phyloP scores from a whole-genome alignment of 2,113 vertebrate genomes.

The Gallinago media region DNA sequence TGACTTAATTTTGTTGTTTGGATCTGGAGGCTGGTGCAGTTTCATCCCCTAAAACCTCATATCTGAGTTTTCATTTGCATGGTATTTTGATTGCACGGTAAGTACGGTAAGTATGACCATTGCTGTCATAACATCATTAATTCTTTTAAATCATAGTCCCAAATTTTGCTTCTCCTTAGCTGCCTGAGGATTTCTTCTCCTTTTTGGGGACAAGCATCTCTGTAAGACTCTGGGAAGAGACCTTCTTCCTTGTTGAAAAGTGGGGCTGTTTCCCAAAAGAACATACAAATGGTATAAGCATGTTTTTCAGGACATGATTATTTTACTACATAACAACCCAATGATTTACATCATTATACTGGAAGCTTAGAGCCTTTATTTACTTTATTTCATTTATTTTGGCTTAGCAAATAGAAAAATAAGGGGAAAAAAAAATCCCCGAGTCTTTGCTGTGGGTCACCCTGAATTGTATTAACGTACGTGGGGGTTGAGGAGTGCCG shows the following conservation, averaged over 20 bases:
- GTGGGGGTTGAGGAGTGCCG: not conserved
- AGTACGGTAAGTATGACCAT: too few relatives aligned
- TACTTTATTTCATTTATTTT: not conserved
- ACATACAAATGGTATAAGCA: not conserved
- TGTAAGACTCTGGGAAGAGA: not conserved
- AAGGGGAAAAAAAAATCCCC: rapidly evolving
- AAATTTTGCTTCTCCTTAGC: not conserved
- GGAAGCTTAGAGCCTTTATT: not conserved
- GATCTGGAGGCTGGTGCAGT: not conserved
- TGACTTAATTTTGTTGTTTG: not conserved
- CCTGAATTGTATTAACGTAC: not conserved
- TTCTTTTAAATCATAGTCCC: not conserved
- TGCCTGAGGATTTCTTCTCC: not conserved
- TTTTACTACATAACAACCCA: not conserved
- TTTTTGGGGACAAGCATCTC: not conserved
- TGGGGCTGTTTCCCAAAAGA: not conserved
- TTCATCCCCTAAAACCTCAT: not conserved
- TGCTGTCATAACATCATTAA: not conserved
- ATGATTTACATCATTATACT: not conserved
- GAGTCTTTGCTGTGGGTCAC: not conserved
- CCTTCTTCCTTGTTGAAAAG: not conserved
- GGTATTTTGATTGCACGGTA: too few relatives aligned
- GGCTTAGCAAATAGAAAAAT: not conserved
- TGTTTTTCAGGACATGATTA: not conserved
- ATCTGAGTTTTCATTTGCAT: not conserved